Base-by-base conservation (phyloP, 1,140 invertebrate species). In the Atta colombica region DNA sequence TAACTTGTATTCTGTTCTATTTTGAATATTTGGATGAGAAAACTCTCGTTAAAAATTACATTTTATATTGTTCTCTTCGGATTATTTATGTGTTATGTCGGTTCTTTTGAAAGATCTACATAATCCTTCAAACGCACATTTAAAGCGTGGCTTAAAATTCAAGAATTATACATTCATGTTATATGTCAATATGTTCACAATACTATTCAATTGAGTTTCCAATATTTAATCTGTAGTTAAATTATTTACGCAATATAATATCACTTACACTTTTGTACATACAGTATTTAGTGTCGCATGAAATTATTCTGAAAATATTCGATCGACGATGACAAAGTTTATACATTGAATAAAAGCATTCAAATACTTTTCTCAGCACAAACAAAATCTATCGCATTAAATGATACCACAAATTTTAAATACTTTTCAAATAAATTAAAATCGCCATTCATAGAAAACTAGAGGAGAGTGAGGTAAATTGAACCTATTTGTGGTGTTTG, bases 21-120 rank as follows among this genome's bases (percentile, higher is more conserved):
- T 25, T 68, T 68, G 28, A n/a, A 68, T 71, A n/a, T 35, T 45
- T 45, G 58, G 49, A 72, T 10, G 31, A 61, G 60, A 58, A 55
- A 65, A 51, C 39, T 35, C 75, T 85, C 80, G 87, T 90, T 90
- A 89, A 88, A 90, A 89, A 45, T 53, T 87, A 75, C 74, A 63
- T 85, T 85, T 90, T 87, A 58, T 87, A 53, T 69, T 80, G 88
- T 89, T 80, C 58, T 90, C 63, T n/a, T 69, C 61, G 28, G 68
- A 68, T 45, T 68, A 45, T 45, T 45, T 45, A 21, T 45, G 10
- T 18, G 4, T 39, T 68, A 21, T 39, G 1, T 45, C n/a, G 7
- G 3, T 12, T 66, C 18, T 66, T 39, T 39, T 61, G 21, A 39
- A 21, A n/a, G 35, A 72, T 69, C 74, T 60, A 81, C 58, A 85